phyloP scores from a whole-genome alignment of 2,888 invertebrate genomes.

The Osedax frankpressi region DNA sequence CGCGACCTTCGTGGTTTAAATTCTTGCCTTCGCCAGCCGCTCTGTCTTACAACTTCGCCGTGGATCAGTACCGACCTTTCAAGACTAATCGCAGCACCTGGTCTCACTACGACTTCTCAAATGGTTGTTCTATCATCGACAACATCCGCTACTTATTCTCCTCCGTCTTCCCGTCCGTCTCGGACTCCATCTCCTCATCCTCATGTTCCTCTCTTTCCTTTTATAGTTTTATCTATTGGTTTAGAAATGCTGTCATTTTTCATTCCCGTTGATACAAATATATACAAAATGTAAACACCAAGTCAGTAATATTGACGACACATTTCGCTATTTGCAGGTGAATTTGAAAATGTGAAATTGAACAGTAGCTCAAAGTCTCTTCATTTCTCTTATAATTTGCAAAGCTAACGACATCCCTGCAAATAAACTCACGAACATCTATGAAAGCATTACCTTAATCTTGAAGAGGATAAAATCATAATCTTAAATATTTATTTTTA shows the following conservation, averaged over 20 bases:
- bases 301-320: too few relatives aligned
- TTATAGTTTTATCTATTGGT: neutral
- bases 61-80: conserved; percentile 33
- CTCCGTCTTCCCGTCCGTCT: neutral
- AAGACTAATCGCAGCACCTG: conserved; percentile 12
- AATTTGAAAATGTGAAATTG: neutral
- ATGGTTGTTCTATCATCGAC: conserved; percentile 7
- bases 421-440: too few relatives aligned
- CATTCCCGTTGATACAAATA: neutral
- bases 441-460: too few relatives aligned
- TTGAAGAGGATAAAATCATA: too few relatives aligned
- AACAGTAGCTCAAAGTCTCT: neutral
- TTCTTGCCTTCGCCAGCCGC: conserved; percentile 27
- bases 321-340: neutral
- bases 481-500: too few relatives aligned
- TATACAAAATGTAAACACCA: neutral
- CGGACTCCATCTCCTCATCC: neutral
- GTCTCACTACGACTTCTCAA: conserved; percentile 19
- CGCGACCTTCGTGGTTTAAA: neutral
- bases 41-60: conserved; percentile 40
- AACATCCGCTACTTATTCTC: neutral
- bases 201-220: neutral
- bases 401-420: too few relatives aligned
- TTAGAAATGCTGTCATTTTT: neutral
- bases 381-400: neutral